Conservation (phyloP, 2,888 invertebrate species). For the Mesorhabditis spiculigera region DNA sequence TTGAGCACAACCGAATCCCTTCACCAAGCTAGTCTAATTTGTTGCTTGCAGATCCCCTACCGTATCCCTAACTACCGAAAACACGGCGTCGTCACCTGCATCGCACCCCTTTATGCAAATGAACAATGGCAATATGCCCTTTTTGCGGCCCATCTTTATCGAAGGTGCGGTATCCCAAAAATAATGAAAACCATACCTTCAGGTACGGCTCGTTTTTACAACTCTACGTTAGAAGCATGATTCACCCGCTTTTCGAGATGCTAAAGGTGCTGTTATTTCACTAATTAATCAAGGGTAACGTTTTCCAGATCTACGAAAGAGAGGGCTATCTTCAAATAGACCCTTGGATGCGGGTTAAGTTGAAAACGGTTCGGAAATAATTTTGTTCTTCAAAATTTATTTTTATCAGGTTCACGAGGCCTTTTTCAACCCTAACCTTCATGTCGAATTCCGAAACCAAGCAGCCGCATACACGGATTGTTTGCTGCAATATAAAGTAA, state of each 20-base stretch:
- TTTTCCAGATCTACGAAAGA: conserved; percentile 1
- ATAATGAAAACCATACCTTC: neutral
- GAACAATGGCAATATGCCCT: conserved; percentile 34
- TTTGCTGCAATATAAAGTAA: conserved; percentile 28
- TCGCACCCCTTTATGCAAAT: conserved; percentile 31
- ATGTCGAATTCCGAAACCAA: conserved; percentile 36
- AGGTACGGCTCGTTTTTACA: conserved; percentile 32
- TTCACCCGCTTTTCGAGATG: conserved; percentile 28
- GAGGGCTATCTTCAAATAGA: conserved; percentile 25
- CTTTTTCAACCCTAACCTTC: conserved; percentile 38
- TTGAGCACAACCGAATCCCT: no score
- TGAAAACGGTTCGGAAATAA: conserved; percentile 12
- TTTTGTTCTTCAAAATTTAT: no score
- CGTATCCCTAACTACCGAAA: conserved; percentile 12
- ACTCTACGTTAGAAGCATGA: conserved; percentile 32
- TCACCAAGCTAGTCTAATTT: no score
- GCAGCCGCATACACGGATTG: conserved; percentile 37
- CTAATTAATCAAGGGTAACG: neutral
- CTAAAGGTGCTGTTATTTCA: conserved; percentile 24
- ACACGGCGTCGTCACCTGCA: conserved; percentile 31
- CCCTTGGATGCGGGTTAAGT: conserved; percentile 26
- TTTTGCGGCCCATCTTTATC: conserved; percentile 29
- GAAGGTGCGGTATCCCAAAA: conserved; percentile 10
- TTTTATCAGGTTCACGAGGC: conserved; percentile 10
- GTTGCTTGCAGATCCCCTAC: conserved; percentile 28